A percentile compares a stretch with the other conserved stretches of the same genome.
These are phyloP conservation scores for Galago senegalensis DNA, from an alignment of 2,797 vertebrate species.

Conservation along the genomic window DNA sequence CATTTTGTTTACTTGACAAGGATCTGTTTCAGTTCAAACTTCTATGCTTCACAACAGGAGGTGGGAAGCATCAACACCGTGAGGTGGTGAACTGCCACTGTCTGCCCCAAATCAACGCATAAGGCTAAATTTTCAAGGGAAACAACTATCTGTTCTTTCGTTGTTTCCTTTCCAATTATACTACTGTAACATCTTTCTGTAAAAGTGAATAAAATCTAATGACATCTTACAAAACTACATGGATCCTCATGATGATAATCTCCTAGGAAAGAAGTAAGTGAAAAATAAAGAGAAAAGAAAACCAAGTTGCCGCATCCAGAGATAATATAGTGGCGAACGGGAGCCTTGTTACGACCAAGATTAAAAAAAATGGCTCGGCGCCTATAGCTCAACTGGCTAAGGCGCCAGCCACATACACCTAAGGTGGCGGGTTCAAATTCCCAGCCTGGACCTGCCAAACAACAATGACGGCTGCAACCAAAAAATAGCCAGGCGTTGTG, in stretches of 20 bases:
- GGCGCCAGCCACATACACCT: too few species aligned
- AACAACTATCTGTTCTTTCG: neutral
- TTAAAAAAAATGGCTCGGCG: neutral
- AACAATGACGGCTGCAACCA: too few species aligned
- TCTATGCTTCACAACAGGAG: neutral
- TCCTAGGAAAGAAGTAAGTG: neutral
- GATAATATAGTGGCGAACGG: neutral
- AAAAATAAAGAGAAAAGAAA: slow-evolving; percentile 13
- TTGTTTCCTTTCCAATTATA: neutral
- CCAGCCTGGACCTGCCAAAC: too few species aligned
- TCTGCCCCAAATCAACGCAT: neutral
- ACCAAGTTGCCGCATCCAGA: neutral
- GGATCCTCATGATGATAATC: neutral
- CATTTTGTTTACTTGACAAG: slow-evolving; percentile 47
- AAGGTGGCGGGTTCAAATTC: too few species aligned
- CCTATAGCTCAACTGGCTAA: too few species aligned
- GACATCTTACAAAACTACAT: neutral
- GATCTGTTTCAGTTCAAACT: slow-evolving; percentile 18
- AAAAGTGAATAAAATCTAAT: neutral
- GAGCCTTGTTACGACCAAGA: neutral
- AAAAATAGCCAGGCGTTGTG: too few species aligned
- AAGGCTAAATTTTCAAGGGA: neutral
- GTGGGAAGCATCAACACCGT: neutral
- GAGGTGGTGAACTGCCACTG: neutral
- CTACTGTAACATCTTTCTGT: slow-evolving; percentile 9